Conservation (phyloP, 2,888 invertebrate genomes). For the Syrista parreyssii region DNA sequence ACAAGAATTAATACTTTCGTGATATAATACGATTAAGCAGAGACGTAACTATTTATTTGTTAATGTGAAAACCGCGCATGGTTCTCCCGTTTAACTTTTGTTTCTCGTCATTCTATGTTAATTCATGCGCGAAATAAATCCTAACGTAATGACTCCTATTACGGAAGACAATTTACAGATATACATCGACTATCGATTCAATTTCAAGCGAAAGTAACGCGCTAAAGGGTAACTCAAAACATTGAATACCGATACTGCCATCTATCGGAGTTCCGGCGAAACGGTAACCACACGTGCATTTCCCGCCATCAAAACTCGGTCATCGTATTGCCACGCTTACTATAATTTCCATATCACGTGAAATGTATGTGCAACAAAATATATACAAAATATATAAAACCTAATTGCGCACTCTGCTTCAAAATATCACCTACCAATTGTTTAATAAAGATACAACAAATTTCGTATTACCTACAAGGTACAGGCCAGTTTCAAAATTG, state of each 20-base stretch:
- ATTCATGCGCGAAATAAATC: background rate
- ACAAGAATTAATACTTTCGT: background rate
- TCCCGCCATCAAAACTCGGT: background rate
- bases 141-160: background rate
- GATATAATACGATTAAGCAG: background rate
- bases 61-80: background rate
- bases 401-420: background rate
- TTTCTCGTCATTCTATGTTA: background rate
- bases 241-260: background rate
- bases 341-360: background rate
- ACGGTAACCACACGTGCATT: background rate
- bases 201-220: background rate
- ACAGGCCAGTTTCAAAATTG: background rate
- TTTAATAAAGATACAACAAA: background rate
- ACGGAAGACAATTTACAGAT: background rate
- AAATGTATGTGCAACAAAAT: background rate
- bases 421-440: background rate
- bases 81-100: background rate
- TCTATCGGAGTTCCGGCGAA: background rate
- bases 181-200: background rate
- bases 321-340: background rate
- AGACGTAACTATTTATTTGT: background rate
- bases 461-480: background rate
- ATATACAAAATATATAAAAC: background rate
- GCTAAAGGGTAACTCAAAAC: background rate